Evolutionary conservation across 2,113 vertebrate species (phyloP).

Genomic region (Chloebia gouldiae): DNA sequence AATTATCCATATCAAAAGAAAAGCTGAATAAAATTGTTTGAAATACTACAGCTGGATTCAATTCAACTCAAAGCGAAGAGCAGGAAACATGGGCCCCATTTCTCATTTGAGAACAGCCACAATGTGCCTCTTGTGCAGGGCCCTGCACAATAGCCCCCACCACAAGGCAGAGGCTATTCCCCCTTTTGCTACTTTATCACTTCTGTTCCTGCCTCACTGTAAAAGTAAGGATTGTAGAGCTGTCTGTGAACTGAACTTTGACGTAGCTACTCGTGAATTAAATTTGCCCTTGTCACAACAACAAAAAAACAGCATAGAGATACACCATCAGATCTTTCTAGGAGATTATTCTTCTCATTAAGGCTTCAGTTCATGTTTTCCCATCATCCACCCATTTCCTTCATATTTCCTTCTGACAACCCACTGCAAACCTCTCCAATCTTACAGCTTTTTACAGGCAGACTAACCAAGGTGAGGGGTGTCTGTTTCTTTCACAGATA

Average conservation of each 20-base stretch:
- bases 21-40: background rate
- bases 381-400: background rate
- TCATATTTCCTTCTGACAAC: background rate
- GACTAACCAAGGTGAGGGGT: background rate
- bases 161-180: background rate
- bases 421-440: background rate
- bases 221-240: background rate
- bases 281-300: background rate
- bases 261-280: background rate
- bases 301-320: background rate
- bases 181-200: background rate
- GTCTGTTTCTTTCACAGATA: background rate
- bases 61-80: background rate
- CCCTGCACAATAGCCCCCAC: background rate
- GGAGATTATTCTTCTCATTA: background rate
- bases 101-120: background rate
- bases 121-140: background rate
- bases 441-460: background rate
- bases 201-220: background rate
- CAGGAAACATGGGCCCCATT: background rate
- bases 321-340: background rate
- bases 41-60: background rate
- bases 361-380: background rate
- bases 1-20: background rate
- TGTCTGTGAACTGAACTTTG: background rate